Base-by-base conservation (phyloP, 2,888 invertebrate genomes). In the Pammene fasciana region DNA sequence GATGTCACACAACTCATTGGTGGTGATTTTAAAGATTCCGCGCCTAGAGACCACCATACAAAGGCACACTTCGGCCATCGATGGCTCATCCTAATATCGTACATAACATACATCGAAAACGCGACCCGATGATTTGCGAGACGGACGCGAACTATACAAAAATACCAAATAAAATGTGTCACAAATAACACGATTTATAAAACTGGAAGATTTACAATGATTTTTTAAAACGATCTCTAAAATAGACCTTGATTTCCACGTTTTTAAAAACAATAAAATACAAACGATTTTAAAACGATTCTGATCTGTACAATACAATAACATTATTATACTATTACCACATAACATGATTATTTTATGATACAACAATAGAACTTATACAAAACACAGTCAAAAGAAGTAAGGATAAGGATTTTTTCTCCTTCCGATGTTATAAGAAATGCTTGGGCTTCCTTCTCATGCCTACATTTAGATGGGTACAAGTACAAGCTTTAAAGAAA, bases 131-230 rank as follows among this genome's bases (percentile, higher is more conserved):
- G 87, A 89, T 88, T 84, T 79, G 71, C 71, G 72, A 71, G 72
- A 75, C 74, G 82, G 85, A 76, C 85, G 87, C 89, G 84, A 82
- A 81, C 83, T 86, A 79, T 89, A 89, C 83, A 85, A 86, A 82
- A 82, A 82, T 87, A 86, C 81, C 80, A 86, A 89, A 89, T 87
- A 89, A 87, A 88, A 84, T 83, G 80, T 82, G 81, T 87, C 84
- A 82, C 79, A 89, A 87, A 87, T 75, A 84, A 82, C 77, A 83
- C 76, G 76, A 79, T 75, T 76, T 75, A 82, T 82, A 86, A 86
- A 85, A 88, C 88, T 87, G 83, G 86, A 78, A 81, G 89, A 84
- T 89, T 90, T 88, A 78, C 77, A 79, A 81, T 76, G 86, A 85
- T 84, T 80, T 84, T 79, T 82, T 80, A 85, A 87, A 85, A 85